phyloP scores from a whole-genome alignment of 2,113 vertebrate genomes.

The Ameiurus melas region DNA sequence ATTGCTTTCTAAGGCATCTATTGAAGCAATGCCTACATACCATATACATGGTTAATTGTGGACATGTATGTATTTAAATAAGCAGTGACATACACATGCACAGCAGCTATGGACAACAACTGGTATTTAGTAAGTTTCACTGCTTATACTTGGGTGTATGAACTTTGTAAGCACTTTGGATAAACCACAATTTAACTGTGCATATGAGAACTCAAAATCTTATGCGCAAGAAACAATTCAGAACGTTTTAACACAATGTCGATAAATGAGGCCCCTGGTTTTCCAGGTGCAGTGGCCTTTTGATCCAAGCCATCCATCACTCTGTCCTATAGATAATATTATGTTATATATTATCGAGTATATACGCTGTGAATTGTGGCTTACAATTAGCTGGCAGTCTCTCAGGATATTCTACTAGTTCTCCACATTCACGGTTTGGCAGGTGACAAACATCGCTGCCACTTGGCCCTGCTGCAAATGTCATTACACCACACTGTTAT shows the following conservation, averaged over 20 bases:
- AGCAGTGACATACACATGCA: neutral
- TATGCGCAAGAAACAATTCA: neutral
- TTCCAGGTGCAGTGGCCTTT: neutral
- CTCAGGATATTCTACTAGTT: neutral
- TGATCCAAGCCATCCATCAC: neutral
- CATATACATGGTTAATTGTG: neutral
- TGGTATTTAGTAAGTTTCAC: neutral
- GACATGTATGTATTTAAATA: neutral
- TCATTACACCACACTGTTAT: neutral
- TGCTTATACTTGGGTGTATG: neutral
- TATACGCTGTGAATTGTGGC: neutral
- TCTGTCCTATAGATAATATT: neutral
- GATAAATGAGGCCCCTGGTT: constrained; percentile 9
- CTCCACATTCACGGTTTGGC: neutral
- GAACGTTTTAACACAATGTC: neutral
- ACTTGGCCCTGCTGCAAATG: constrained; percentile 3
- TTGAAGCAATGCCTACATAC: neutral
- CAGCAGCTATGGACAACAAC: neutral
- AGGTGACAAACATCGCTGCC: neutral
- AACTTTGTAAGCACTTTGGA: neutral
- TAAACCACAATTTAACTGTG: neutral
- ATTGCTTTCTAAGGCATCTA: neutral
- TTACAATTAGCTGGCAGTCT: neutral
- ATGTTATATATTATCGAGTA: neutral
- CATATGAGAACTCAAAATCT: neutral